Evolutionary conservation across 2,113 vertebrate genomes (phyloP), one percentile per base, ranked within the genome.

Genomic region (Syngnathus floridae): DNA sequence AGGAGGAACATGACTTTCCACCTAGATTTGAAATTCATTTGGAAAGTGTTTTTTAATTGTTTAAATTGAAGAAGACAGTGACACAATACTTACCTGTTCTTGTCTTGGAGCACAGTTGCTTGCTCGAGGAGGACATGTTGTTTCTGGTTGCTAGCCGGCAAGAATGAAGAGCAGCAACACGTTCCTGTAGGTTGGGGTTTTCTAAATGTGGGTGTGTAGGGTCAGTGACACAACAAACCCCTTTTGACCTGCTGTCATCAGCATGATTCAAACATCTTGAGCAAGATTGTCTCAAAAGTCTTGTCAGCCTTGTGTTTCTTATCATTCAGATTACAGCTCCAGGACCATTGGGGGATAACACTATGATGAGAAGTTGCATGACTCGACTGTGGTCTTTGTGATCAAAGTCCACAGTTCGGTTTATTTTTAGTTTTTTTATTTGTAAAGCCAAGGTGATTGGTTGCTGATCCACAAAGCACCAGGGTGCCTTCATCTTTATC

Each of bases 61-160:
- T 60, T 43, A 3, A 21, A 57, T 21, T 3, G 56, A 71, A 4
- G 45, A 40, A 54, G 11, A 22, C 49, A 41, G 13, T 35, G 22
- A 21, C 2, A 64, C 21, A 59, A 7, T 5, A 17, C 67, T 17
- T 57, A 83, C 82, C 66, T 62, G 66, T 7, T 36, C 4, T 66
- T 51, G 51, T 46, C 41, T 70, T 66, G 19, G 70, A 67, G n/a
- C 62, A 75, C n/a, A 66, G 69, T 45, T 80, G 77, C 63, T 76
- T 82, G 59, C 69, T 68, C 0, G 61, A 66, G n/a, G 78, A 79
- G 5, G 70, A 74, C 84, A 85, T 86, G 17, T 1, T 74, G 40
- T 45, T 55, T 63, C 58, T 56, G 46, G 22, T 60, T n/a, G 10
- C 16, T 60, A 6, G 26, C 3, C 7, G 48, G 22, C 31, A 61